phyloP scores from a whole-genome alignment of 2,113 vertebrate genomes.

The Clupea harengus region DNA sequence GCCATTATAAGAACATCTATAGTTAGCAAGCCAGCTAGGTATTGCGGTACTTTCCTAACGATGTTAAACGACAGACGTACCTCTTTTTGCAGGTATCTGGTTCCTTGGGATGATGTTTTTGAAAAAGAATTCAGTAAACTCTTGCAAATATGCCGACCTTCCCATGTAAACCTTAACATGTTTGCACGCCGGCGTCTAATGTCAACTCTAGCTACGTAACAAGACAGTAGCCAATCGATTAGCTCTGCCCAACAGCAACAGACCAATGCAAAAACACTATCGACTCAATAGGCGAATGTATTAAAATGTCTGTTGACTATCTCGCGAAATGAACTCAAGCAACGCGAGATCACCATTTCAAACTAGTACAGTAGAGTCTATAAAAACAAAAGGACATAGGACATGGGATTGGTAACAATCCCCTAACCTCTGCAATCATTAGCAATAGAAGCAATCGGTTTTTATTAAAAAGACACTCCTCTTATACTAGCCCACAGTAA shows the following conservation, averaged over 20 bases:
- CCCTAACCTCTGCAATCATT: too few relatives aligned
- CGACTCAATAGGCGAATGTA: neutral
- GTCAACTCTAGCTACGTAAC: neutral
- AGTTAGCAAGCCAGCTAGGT: neutral
- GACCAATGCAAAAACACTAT: neutral
- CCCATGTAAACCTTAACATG: constrained; percentile 45
- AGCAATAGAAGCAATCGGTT: too few relatives aligned
- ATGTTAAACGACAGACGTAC: constrained; percentile 13
- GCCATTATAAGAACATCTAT: neutral
- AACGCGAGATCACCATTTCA: too few relatives aligned
- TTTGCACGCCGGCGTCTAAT: neutral
- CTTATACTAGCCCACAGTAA: too few relatives aligned
- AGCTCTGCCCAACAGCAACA: neutral
- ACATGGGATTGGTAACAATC: too few relatives aligned
- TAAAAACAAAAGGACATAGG: too few relatives aligned
- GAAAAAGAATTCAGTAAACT: neutral
- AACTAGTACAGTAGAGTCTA: too few relatives aligned
- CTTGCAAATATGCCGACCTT: constrained; percentile 24
- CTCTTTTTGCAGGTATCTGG: constrained; percentile 8
- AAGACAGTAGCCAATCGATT: neutral
- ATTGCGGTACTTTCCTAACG: neutral
- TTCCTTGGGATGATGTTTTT: neutral
- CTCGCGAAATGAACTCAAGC: too few relatives aligned
- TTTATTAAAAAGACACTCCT: too few relatives aligned
- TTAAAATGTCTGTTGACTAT: neutral